A percentile compares a stretch with the other conserved stretches of the same genome.
phyloP scores from a whole-genome alignment of 2,888 invertebrate genomes.

The Nephrocerus scutellatus region DNA sequence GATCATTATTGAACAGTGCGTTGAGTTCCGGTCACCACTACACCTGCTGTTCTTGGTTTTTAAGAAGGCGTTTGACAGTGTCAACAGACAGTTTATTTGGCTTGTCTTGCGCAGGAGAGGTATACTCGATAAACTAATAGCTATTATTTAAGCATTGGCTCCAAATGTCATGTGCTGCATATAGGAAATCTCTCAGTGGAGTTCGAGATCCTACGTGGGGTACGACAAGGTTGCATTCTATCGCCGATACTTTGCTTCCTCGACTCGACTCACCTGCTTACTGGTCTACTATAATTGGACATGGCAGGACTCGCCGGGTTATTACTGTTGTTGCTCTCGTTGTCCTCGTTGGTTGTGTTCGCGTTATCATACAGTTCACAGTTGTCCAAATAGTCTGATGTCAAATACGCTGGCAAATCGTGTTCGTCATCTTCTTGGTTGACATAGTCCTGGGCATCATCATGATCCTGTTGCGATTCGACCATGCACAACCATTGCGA shows the following conservation, averaged over 20 bases:
- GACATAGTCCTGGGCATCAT: constrained; percentile 48
- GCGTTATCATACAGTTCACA: constrained; percentile 49
- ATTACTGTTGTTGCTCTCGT: constrained; percentile 39
- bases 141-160: background rate
- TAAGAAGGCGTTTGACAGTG: too few relatives aligned
- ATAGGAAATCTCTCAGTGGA: too few relatives aligned
- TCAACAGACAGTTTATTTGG: too few relatives aligned
- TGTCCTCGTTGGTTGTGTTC: constrained; percentile 46
- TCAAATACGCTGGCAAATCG: constrained; percentile 67
- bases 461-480: constrained; percentile 58
- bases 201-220: too few relatives aligned
- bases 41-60: too few relatives aligned
- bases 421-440: constrained; percentile 53
- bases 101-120: too few relatives aligned
- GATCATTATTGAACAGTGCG: too few relatives aligned
- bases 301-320: constrained; percentile 42
- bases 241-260: too few relatives aligned
- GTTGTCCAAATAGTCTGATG: constrained; percentile 62
- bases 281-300: constrained; percentile 49
- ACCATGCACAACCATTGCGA: constrained; percentile 98
- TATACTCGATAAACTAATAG: too few relatives aligned
- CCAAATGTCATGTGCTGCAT: background rate
- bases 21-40: too few relatives aligned
- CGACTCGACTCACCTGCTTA: constrained; percentile 50
- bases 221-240: too few relatives aligned